phyloP scores from a whole-genome alignment of 1,140 invertebrate genomes.

The Drosophila sechellia region DNA sequence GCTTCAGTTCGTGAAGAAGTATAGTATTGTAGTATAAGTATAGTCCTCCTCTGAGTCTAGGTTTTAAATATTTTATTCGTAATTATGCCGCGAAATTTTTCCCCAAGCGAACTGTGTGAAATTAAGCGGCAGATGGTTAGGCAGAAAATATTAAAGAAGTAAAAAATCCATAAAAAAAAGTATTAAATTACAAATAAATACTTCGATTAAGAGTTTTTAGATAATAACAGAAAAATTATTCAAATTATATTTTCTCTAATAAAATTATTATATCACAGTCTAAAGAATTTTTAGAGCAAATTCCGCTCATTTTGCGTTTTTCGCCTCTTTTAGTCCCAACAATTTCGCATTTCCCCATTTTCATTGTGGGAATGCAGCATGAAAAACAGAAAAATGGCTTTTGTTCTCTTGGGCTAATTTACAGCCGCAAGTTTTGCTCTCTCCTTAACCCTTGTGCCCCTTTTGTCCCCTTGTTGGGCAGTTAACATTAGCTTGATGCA shows the following conservation, averaged over 20 bases:
- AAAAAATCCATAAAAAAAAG: neutral
- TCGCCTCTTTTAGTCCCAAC: neutral
- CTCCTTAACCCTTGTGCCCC: neutral
- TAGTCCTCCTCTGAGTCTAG: neutral
- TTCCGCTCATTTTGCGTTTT: too few relatives aligned
- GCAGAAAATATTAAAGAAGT: neutral
- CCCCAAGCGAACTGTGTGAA: constrained; percentile 44
- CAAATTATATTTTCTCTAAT: neutral
- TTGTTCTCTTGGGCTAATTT: constrained; percentile 60
- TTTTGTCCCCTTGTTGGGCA: constrained; percentile 31
- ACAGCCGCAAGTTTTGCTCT: constrained; percentile 58
- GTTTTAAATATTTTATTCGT: constrained; percentile 78
- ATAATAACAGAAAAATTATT: too few relatives aligned
- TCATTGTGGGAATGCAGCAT: constrained; percentile 18
- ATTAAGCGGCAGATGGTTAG: constrained; percentile 41
- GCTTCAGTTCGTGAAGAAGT: constrained; percentile 2
- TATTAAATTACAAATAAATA: too few relatives aligned
- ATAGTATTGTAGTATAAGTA: too few relatives aligned
- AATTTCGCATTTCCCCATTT: neutral
- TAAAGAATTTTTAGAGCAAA: too few relatives aligned
- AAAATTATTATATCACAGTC: neutral
- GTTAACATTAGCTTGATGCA: constrained; percentile 78
- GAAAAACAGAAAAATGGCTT: constrained; percentile 35
- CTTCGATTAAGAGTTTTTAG: too few relatives aligned
- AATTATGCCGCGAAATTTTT: constrained; percentile 72